phyloP scores from a whole-genome alignment of 2,888 invertebrate species.

The Calameuta pallipes region DNA sequence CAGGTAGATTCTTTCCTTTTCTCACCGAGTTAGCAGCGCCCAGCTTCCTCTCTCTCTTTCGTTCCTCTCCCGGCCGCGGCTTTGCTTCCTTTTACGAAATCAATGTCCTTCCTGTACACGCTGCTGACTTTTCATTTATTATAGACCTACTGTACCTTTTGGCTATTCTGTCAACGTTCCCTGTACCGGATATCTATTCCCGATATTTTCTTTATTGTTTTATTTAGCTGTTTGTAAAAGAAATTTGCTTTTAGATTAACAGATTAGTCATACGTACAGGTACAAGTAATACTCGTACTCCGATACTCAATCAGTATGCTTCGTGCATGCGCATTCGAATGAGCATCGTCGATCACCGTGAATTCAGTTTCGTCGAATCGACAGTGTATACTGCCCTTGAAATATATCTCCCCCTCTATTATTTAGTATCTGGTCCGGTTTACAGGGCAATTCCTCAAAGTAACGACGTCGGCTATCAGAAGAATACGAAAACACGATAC shows the following conservation, averaged over 20 bases:
- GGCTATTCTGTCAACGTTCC: neutral
- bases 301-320: neutral
- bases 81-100: neutral
- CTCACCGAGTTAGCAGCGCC: neutral
- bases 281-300: neutral
- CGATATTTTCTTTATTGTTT: neutral
- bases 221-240: neutral
- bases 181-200: neutral
- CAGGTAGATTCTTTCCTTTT: neutral
- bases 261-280: neutral
- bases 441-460: constrained; percentile 5
- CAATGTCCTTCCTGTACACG: neutral
- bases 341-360: neutral
- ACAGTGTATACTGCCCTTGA: neutral
- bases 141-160: neutral
- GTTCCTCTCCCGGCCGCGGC: neutral
- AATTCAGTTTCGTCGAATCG: neutral
- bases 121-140: neutral
- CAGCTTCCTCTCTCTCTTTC: neutral
- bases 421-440: constrained; percentile 3
- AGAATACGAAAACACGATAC: neutral
- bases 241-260: neutral
- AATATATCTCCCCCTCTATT: neutral
- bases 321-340: neutral
- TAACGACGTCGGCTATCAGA: neutral